Conservation (phyloP, 2,113 vertebrate species). For the Corydoras sp. region DNA sequence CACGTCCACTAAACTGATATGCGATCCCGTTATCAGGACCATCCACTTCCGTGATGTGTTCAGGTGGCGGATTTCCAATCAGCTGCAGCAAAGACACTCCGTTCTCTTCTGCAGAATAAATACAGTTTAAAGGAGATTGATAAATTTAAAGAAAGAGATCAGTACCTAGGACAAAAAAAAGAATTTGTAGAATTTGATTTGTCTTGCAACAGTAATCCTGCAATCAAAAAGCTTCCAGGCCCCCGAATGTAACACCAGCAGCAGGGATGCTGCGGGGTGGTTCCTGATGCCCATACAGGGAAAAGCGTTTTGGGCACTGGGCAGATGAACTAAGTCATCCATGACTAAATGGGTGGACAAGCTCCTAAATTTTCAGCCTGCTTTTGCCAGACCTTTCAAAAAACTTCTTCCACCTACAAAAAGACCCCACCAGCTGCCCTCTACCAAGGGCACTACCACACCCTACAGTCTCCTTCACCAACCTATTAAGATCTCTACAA, state of each 20-base stretch:
- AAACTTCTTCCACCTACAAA: constrained; percentile 34
- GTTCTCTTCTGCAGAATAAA: constrained; percentile 54
- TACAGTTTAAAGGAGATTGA: not conserved
- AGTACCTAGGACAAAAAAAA: too few relatives aligned
- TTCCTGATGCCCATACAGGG: too few relatives aligned
- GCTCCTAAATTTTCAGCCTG: too few relatives aligned
- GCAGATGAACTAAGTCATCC: too few relatives aligned
- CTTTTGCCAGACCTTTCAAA: constrained; percentile 4
- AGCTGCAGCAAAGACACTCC: constrained; percentile 78
- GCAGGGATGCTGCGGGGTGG: constrained; percentile 77
- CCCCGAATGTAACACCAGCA: constrained; percentile 80
- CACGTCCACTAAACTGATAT: constrained; percentile 66
- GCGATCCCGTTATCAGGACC: constrained; percentile 59
- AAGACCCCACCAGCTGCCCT: constrained; percentile 48
- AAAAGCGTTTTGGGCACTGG: too few relatives aligned
- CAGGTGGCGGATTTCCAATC: constrained; percentile 70
- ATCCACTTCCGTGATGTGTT: constrained; percentile 56
- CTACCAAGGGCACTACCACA: constrained; percentile 48
- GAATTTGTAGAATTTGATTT: too few relatives aligned
- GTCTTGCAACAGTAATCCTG: too few relatives aligned
- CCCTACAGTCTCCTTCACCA: constrained; percentile 47
- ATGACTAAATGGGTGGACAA: too few relatives aligned
- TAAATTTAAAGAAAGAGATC: too few relatives aligned
- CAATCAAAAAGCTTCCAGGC: too few relatives aligned
- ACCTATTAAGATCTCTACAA: constrained; percentile 63